Base-by-base conservation (phyloP, 1,140 invertebrate species). In the Drosophila subpulchrella region DNA sequence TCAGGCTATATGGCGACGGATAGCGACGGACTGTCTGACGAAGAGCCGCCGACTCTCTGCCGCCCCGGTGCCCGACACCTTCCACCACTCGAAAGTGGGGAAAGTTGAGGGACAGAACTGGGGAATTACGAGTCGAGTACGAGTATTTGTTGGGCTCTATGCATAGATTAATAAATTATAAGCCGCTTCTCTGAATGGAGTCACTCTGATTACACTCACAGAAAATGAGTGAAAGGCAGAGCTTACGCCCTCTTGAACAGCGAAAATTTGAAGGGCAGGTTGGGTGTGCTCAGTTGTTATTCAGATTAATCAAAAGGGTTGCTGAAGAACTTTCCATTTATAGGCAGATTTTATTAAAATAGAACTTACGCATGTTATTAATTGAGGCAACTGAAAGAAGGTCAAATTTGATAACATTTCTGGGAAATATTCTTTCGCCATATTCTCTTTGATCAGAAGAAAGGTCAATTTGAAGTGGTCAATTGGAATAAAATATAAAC, bases 151-250 rank as follows among this genome's bases (percentile, higher is more conserved):
- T 75, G 65, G 68, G 60, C 71, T 75, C 68, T 68, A 80, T 88
- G 84, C 84, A 88, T 88, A 88, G 84, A 88, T 88, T 88, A 88
- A 88, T 88, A 88, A 88, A 88, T 88, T 89, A 88, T 88, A 88
- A 88, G 84, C 84, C 76, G 53, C 56, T 62, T 78, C 68, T 58
- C 53, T 71, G 36, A 46, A 41, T 56, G 57, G 41, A 61, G 73
- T 78, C 34, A 56, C 51, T 41, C 27, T 63, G 65, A 78, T 77
- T 78, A 78, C 75, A 78, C 73, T 76, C 34, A 20, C 20, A 74
- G 41, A 75, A 72, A 62, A 38, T 32, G 30, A 36, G n/a, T 57
- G 63, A 12, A 47, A 36, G n/a, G n/a, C n/a, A 12, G 10, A 12
- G 13, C 13, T 20, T 6, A n/a, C 8, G 24, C n/a, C 59, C 39